Evolutionary conservation across 2,888 invertebrate genomes (phyloP).

Genomic region (Heliconius erato): DNA sequence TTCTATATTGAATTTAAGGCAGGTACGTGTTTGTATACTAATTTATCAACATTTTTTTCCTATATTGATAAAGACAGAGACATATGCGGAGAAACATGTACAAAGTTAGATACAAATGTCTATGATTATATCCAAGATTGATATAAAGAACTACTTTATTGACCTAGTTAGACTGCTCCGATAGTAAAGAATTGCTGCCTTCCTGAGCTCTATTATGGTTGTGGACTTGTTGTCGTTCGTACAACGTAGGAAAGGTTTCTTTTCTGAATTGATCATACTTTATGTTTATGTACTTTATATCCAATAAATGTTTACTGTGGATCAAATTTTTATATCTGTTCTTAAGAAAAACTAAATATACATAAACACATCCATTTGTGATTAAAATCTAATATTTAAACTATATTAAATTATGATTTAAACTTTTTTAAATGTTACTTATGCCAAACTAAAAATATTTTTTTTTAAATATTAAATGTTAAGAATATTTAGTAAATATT

Average conservation of each 20-base stretch:
- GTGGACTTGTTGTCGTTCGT: slow-evolving; percentile 1
- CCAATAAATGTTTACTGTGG: too few species aligned
- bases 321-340: too few species aligned
- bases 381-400: too few species aligned
- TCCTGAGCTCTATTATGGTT: slow-evolving; percentile 26
- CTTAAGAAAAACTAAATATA: too few species aligned
- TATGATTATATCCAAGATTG: neutral
- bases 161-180: slow-evolving; percentile 21
- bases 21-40: neutral
- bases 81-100: neutral
- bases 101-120: neutral
- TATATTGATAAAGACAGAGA: neutral
- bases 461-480: too few species aligned
- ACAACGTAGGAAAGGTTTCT: neutral
- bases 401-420: too few species aligned
- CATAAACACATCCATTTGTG: too few species aligned
- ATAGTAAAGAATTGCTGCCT: slow-evolving; percentile 26
- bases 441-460: too few species aligned
- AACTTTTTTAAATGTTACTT: too few species aligned
- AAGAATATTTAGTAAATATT: too few species aligned
- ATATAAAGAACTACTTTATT: slow-evolving; percentile 31
- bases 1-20: neutral
- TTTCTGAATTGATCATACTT: neutral
- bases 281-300: too few species aligned
- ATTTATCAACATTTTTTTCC: neutral